Evolutionary conservation across 2,113 vertebrate genomes (phyloP), one percentile per base, ranked within the genome.

Genomic region (Etheostoma spectabile): DNA sequence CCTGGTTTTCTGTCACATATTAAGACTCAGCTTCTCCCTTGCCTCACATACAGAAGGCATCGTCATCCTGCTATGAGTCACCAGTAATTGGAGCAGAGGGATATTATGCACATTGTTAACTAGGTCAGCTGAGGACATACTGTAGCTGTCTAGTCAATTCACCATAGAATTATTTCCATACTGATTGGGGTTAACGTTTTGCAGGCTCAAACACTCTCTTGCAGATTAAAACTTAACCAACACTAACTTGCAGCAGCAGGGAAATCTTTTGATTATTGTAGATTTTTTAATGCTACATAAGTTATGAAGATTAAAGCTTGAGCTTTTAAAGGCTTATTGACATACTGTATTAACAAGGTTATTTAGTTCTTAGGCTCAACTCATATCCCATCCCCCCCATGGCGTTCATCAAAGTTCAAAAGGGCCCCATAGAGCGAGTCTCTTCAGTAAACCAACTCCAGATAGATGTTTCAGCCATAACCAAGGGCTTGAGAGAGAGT

Each of bases 331-430:
- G 64, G 80, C 87, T 87, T 82, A 92, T 77, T 30, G 33, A 24
- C 77, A 82, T 63, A 42, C 46, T 80, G 61, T 88, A 86, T 88
- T 86, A 92, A 89, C 78, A 84, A 89, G 85, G 87, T 86, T 88
- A 87, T 87, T 86, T 88, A 77, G 70, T 63, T 74, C 68, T 85
- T 66, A 52, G 46, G 70, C 73, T 82, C 35, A 71, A 80, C 67
- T 75, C 38, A 19, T 46, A 56, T 67, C 35, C 82, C 77, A 55
- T 38, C 66, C 73, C 71, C 55, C 68, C 59, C 57, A 35, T 27
- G 2, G 51, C 6, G 69, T 60, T 61, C 61, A 69, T 55, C 59
- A 68, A 87, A 77, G 84, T 85, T 85, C 84, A 87, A 74, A 74
- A 88, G 74, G 66, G 63, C 73, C 72, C 69, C 81, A 48, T 66